These are phyloP conservation scores for Oreotrochilus melanogaster DNA, from an alignment of 2,113 vertebrate species.

Conservation along the genomic window DNA sequence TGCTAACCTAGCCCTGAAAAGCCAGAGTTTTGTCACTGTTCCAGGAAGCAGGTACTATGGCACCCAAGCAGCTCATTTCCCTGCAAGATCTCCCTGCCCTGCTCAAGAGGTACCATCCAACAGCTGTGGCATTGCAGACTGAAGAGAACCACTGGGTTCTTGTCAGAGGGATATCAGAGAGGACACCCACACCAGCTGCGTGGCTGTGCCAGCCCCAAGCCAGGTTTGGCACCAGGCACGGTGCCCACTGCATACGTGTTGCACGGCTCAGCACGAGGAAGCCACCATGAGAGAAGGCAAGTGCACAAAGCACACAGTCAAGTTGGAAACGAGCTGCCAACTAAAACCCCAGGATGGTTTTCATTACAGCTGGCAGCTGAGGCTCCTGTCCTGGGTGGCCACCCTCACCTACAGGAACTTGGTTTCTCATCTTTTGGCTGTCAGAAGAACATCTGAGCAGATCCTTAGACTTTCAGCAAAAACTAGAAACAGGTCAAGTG, in stretches of 20 bases:
- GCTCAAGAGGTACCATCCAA: fast-evolving
- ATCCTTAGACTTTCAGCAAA: background rate
- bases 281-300: background rate
- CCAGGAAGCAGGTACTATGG: background rate
- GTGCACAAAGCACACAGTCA: background rate
- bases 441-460: background rate
- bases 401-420: background rate
- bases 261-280: background rate
- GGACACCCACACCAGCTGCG: background rate
- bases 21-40: background rate
- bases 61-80: background rate
- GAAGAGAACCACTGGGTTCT: fast-evolving
- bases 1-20: fast-evolving
- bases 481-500: background rate
- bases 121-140: background rate
- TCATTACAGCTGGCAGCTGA: background rate
- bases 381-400: background rate
- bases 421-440: background rate
- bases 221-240: fast-evolving
- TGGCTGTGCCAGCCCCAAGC: background rate
- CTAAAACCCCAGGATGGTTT: background rate
- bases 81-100: background rate
- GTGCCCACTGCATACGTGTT: fast-evolving
- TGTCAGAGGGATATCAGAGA: background rate
- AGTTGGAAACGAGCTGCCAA: background rate